Base-by-base conservation (phyloP, 2,113 vertebrate species). In the Apteryx owenii region DNA sequence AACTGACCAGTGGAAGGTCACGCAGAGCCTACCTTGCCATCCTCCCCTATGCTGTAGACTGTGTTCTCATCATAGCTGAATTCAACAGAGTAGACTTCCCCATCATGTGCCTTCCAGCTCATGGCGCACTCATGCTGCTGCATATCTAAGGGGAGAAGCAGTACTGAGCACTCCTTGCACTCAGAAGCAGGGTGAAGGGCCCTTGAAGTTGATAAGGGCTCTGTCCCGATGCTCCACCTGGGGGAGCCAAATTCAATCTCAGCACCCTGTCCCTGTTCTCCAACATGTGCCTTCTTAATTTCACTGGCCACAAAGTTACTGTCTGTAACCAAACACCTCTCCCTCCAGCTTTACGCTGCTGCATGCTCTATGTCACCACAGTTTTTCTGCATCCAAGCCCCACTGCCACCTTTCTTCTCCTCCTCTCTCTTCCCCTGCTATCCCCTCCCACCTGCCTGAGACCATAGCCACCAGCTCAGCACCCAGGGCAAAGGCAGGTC, bases 61-160 rank as follows among this genome's bases (percentile, higher is more conserved):
- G 99, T 98, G 90, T 99, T 99, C 96, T 99, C 99, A 8, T 99
- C 99, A 2, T 98, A 99, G 98, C 99, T 99, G 99, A 99, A 99
- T 96, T 99, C 99, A 62, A 99, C 99, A 0, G 99, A 99, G 97
- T 99, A 99, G 58, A 99, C 99, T 68, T 99, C 99, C 5, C 99
- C 99, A 1, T 98, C 98, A 2, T 99, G 99, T 60, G 99, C 99
- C 88, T 97, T 98, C 99, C 99, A 99, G 97, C 99, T 99, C 99
- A 99, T 99, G 2, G 99, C 99, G 2, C 99, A 99, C 96, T 99
- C 98, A 0, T 99, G 99, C n/a, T 98, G 99, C 98, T 99, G 99
- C 99, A 99, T 99, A 89, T 99, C 99, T 99, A 95, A 51, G 68
- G 81, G 46, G 58, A 96, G 36, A 92, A 81, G 18, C 64, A 79